phyloP scores from a whole-genome alignment of 1,140 invertebrate genomes.

The Drosophila ercepeae region DNA sequence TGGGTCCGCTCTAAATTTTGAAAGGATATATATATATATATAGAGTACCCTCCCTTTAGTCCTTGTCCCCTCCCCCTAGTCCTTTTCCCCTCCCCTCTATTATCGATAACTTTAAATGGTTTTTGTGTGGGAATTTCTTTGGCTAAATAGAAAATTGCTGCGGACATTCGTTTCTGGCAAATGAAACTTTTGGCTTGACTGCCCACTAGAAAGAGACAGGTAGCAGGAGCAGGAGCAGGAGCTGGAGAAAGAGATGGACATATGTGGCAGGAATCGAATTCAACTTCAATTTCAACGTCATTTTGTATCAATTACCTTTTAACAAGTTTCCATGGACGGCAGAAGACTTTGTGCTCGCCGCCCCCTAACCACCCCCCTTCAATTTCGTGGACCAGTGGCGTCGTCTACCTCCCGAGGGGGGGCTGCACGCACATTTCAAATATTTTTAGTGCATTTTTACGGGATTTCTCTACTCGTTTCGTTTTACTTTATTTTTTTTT shows the following conservation, averaged over 20 bases:
- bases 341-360: constrained; percentile 1
- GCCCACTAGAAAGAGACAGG: constrained; percentile 3
- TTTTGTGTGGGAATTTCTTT: constrained; percentile 44
- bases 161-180: constrained; percentile 28
- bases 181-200: constrained; percentile 37
- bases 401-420: neutral
- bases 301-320: constrained; percentile 79
- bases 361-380: neutral
- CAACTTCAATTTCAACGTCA: constrained; percentile 63
- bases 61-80: too few species aligned
- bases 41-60: neutral
- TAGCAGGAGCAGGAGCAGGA: too few species aligned
- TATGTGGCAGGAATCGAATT: constrained; percentile 32
- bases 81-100: neutral
- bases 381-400: neutral
- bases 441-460: constrained; percentile 77
- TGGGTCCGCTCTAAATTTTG: constrained; percentile 34
- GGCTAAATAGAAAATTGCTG: constrained; percentile 55
- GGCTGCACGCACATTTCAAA: constrained; percentile 69
- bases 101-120: constrained; percentile 40
- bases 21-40: neutral
- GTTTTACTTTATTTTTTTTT: constrained; percentile 2
- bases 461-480: constrained; percentile 39
- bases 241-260: constrained; percentile 3
- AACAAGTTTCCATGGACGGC: constrained; percentile 62